Percentiles rank a stretch among this genome's conserved stretches.
These are phyloP conservation scores for Tupaia chinensis DNA, from an alignment of 2,113 vertebrate genomes.

Conservation along the genomic window DNA sequence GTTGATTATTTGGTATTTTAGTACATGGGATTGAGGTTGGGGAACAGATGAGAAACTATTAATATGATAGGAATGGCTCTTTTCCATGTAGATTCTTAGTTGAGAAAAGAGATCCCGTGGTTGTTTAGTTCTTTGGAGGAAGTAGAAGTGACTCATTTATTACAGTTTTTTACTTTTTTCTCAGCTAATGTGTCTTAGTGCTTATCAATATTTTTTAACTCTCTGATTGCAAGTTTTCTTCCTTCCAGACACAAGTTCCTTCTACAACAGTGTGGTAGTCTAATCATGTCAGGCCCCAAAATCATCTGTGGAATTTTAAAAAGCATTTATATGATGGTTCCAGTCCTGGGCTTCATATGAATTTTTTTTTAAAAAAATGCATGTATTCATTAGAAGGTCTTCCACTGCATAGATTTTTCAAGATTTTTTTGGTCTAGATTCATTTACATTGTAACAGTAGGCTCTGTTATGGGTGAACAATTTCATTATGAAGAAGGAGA, in stretches of 20 bases:
- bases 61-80: not conserved
- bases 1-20: constrained; percentile 13
- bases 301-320: not conserved
- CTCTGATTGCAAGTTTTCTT: not conserved
- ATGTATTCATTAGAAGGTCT: not conserved
- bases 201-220: not conserved
- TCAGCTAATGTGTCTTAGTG: not conserved
- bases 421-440: constrained; percentile 21
- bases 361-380: not conserved
- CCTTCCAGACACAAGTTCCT: not conserved
- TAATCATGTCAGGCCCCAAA: not conserved
- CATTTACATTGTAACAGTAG: constrained; percentile 32
- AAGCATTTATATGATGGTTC: not conserved
- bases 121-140: not conserved
- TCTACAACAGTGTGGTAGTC: not conserved
- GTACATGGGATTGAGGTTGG: not conserved
- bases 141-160: not conserved
- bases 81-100: not conserved
- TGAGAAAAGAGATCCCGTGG: not conserved
- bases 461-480: constrained; percentile 29
- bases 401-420: not conserved
- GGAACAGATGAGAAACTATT: not conserved
- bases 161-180: not conserved
- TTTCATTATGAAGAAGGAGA: not conserved
- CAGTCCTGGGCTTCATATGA: not conserved